Conservation (phyloP, 2,888 invertebrate genomes). For the Drosophila rellima region DNA sequence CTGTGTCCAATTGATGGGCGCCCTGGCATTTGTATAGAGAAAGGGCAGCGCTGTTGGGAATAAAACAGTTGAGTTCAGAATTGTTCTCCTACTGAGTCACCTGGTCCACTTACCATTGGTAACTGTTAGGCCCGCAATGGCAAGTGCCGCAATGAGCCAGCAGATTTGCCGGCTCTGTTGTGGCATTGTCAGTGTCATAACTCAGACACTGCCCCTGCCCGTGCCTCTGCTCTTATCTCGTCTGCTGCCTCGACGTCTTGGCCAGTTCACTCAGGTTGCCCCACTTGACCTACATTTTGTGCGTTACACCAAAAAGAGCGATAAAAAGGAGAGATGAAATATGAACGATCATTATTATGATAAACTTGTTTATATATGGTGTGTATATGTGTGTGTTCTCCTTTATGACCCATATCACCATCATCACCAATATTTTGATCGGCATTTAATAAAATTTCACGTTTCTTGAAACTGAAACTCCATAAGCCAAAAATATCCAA, state of each 20-base stretch:
- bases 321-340: conserved; percentile 21
- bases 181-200: conserved; percentile 71
- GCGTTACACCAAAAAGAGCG: conserved; percentile 37
- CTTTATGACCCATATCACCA: conserved; percentile 18
- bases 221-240: conserved; percentile 13
- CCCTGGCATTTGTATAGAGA: conserved; percentile 69
- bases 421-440: conserved; percentile 25
- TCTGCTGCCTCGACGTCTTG: background rate
- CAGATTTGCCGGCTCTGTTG: conserved; percentile 57
- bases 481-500: background rate
- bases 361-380: conserved; percentile 54
- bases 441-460: background rate
- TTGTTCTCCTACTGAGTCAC: background rate
- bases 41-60: conserved; percentile 79
- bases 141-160: conserved; percentile 71
- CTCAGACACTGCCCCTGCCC: conserved; percentile 38
- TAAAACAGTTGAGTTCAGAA: background rate
- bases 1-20: conserved; percentile 83
- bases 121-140: conserved; percentile 42
- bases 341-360: conserved; percentile 66
- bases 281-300: conserved; percentile 73
- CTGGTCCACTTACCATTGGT: conserved; percentile 62
- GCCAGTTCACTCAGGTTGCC: conserved; percentile 36
- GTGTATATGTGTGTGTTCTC: conserved; percentile 5
- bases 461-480: background rate